phyloP scores from a whole-genome alignment of 2,113 vertebrate species.

The Lophochroa leadbeateri region DNA sequence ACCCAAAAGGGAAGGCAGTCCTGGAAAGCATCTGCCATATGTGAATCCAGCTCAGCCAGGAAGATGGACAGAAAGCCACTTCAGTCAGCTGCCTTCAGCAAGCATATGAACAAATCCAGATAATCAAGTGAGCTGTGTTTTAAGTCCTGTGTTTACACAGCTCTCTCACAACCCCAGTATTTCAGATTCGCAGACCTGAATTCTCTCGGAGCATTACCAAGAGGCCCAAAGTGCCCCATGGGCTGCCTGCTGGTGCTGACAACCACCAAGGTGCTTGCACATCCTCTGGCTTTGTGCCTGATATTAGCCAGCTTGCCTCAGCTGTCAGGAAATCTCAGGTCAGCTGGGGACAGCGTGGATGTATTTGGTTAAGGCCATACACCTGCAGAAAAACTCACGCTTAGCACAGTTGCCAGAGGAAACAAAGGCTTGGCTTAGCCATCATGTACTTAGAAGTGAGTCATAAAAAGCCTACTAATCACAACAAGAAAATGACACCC shows the following conservation, averaged over 20 bases:
- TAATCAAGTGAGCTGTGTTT: not conserved
- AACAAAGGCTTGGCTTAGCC: not conserved
- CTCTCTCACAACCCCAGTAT: not conserved
- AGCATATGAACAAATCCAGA: accelerated
- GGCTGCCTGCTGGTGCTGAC: not conserved
- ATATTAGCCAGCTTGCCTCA: not conserved
- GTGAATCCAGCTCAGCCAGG: not conserved
- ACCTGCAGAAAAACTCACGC: not conserved
- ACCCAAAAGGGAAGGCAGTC: not conserved
- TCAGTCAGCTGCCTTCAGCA: not conserved
- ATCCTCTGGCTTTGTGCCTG: not conserved
- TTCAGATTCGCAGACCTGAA: not conserved
- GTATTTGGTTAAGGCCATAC: not conserved
- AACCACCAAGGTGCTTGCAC: accelerated
- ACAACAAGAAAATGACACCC: not conserved
- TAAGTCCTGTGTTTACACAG: accelerated
- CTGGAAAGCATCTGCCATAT: not conserved
- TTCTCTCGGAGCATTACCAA: not conserved
- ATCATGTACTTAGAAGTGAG: not conserved
- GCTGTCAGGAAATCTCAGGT: not conserved
- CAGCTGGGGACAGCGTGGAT: accelerated
- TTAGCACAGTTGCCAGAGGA: not conserved
- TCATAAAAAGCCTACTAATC: not conserved
- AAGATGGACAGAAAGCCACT: not conserved
- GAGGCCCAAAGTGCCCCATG: accelerated